These are phyloP conservation scores for Noturus placidus DNA, from an alignment of 2,113 vertebrate species.

Conservation along the genomic window DNA sequence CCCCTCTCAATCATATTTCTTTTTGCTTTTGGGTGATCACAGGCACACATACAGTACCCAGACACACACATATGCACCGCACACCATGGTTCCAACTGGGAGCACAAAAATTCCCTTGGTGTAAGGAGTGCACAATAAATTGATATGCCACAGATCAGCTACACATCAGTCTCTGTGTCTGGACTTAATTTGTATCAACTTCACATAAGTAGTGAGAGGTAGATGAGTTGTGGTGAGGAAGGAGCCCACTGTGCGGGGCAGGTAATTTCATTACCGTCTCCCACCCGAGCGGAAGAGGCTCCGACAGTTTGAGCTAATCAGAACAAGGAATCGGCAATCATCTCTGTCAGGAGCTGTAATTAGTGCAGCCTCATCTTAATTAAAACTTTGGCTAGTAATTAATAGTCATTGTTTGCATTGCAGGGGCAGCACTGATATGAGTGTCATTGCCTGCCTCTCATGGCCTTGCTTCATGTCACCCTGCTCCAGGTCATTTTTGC, in stretches of 20 bases:
- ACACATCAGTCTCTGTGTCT: conserved; percentile 33
- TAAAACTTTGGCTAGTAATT: conserved; percentile 90
- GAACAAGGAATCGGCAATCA: conserved; percentile 82
- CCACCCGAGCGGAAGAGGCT: conserved; percentile 50
- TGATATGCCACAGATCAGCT: conserved; percentile 32
- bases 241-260: conserved; percentile 40
- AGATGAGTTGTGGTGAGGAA: conserved; percentile 35
- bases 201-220: conserved; percentile 7
- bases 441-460: conserved; percentile 68
- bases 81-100: conserved; percentile 6
- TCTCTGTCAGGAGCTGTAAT: conserved; percentile 89
- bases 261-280: conserved; percentile 54
- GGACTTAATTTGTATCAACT: conserved; percentile 35
- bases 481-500: conserved; percentile 58
- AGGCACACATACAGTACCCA: background rate
- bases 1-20: background rate
- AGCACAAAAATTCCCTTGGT: conserved; percentile 8
- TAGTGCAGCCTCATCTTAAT: conserved; percentile 89
- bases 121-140: conserved; percentile 25
- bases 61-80: background rate
- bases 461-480: conserved; percentile 63
- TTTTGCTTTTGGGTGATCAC: background rate
- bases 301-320: conserved; percentile 78
- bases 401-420: conserved; percentile 90
- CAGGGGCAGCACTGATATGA: conserved; percentile 81